Conservation (phyloP, 2,888 invertebrate genomes). For the Polydrusus pterygomalis region DNA sequence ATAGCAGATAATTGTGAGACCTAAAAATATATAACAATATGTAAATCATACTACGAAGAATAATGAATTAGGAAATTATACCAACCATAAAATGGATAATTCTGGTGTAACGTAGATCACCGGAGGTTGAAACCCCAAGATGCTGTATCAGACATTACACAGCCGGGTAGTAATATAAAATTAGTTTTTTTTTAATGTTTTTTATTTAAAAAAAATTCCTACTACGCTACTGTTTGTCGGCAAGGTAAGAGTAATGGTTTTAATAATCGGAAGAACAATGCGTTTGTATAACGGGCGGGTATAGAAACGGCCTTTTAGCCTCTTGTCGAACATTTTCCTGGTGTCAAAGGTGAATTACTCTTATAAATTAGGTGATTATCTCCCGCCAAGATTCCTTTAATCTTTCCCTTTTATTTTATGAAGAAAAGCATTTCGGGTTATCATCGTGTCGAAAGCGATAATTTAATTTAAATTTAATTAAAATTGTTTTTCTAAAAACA, state of each 20-base stretch:
- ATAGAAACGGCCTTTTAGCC: conserved; percentile 24
- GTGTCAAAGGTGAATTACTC: conserved; percentile 39
- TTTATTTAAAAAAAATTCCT: not conserved
- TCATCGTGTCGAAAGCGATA: not conserved
- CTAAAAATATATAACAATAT: too few relatives aligned
- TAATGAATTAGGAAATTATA: too few relatives aligned
- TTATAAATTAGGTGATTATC: conserved; percentile 41
- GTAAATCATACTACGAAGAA: too few relatives aligned
- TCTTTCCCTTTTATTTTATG: conserved; percentile 26
- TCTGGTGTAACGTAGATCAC: too few relatives aligned
- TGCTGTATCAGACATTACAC: too few relatives aligned
- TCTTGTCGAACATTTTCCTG: conserved; percentile 42
- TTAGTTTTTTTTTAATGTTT: not conserved
- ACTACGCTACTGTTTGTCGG: conserved; percentile 10
- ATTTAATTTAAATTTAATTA: not conserved
- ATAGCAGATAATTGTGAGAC: too few relatives aligned
- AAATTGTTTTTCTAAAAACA: not conserved
- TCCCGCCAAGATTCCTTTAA: conserved; percentile 28
- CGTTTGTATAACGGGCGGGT: conserved; percentile 4
- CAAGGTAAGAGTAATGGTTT: conserved; percentile 37
- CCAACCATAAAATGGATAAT: too few relatives aligned
- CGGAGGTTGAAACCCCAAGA: too few relatives aligned
- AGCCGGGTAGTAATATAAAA: too few relatives aligned
- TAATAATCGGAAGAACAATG: conserved; percentile 41
- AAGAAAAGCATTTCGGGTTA: not conserved